Evolutionary conservation across 2,888 invertebrate genomes (phyloP), one percentile per base, ranked within the genome.

Genomic region (Neocrepidodera transversa): DNA sequence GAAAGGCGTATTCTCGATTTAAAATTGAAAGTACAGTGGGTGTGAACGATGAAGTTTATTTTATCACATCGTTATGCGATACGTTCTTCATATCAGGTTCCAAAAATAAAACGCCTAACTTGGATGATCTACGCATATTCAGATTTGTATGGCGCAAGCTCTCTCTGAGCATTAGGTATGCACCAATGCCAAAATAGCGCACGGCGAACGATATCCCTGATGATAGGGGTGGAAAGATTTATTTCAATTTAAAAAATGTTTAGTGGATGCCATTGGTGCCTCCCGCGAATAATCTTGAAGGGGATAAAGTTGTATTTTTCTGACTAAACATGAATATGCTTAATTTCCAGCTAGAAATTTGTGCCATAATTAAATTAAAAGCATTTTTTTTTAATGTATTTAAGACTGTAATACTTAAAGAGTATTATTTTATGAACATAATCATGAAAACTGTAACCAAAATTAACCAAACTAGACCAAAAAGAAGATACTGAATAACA

Each of bases 141-240:
- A 76, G 76, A 77, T 78, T 78, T 76, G 49, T 54, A 16, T 43
- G 55, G 52, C 56, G 78, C 78, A 78, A 76, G 76, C 76, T 60
- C 77, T 76, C 78, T 74, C 69, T 69, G 69, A 74, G 74, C 74
- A 78, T 79, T 80, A 85, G 84, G 72, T 83, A 82, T 76, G 79
- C 80, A 68, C 77, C 79, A 79, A 79, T 80, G 76, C 77, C 69
- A 71, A 70, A 68, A 66, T 69, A 62, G 67, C 74, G 65, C 72
- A 73, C 74, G 13, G 45, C 26, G 45, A 42, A 67, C 62, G 7
- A 7, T 7, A 4, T n/a, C 60, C 51, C 54, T 66, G 68, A 68
- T 51, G 71, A 68, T 69, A 69, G 70, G 74, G 76, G 74, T 71
- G 71, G 69, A 66, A 57, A 51, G 60, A 68, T 69, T 74, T 74